Percentiles rank a stretch among this genome's conserved stretches.
Conservation (phyloP, 2,797 vertebrate genomes). For the Neomorphus geoffroyi region DNA sequence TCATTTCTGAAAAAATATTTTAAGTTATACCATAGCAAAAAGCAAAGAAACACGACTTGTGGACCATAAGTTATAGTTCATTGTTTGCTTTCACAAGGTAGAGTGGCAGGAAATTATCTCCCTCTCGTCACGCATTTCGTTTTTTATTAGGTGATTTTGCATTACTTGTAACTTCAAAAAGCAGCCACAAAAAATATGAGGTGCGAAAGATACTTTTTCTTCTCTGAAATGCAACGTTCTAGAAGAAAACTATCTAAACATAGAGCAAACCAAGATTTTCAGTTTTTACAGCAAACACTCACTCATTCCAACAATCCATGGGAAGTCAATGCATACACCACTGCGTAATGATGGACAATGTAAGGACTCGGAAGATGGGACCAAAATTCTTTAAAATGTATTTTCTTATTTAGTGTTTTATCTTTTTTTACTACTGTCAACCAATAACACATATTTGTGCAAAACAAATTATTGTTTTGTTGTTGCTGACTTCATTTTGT, state of each 20-base stretch:
- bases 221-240: not conserved
- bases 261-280: not conserved
- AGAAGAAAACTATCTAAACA: not conserved
- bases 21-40: not conserved
- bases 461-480: not conserved
- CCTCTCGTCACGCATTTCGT: not conserved
- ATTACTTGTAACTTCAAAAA: constrained; percentile 45
- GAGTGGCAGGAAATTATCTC: constrained; percentile 7
- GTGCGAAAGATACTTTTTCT: not conserved
- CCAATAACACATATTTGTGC: not conserved
- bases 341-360: not conserved
- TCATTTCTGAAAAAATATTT: not conserved
- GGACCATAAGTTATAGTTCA: constrained; percentile 7
- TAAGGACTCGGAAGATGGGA: not conserved
- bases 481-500: not conserved
- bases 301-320: not conserved
- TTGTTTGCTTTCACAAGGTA: constrained; percentile 1
- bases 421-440: not conserved
- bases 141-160: constrained; percentile 40
- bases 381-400: not conserved
- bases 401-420: not conserved
- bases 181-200: not conserved
- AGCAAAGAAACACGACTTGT: not conserved
- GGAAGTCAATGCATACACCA: not conserved
- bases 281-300: not conserved